phyloP scores from a whole-genome alignment of 2,888 invertebrate species.

The Noctuana brunneofusca region DNA sequence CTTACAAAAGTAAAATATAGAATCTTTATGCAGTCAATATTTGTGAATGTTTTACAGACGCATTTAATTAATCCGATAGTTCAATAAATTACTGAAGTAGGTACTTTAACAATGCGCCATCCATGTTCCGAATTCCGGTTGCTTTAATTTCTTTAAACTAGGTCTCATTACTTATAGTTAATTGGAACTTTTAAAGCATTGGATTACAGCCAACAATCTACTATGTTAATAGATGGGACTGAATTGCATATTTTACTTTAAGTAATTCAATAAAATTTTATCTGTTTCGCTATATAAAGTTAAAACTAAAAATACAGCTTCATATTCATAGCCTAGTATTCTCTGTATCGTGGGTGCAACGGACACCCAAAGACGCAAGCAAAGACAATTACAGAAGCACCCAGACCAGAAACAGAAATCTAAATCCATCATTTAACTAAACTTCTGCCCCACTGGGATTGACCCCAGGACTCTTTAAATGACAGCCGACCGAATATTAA shows the following conservation, averaged over 20 bases:
- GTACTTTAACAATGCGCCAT: conserved; percentile 18
- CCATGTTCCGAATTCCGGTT: conserved; percentile 26
- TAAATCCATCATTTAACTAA: too few relatives aligned
- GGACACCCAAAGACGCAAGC: too few relatives aligned
- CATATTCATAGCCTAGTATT: too few relatives aligned
- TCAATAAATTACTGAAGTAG: conserved; percentile 23
- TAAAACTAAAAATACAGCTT: too few relatives aligned
- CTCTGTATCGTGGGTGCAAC: too few relatives aligned
- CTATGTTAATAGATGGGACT: conserved; percentile 20
- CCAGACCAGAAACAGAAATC: too few relatives aligned
- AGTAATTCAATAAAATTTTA: too few relatives aligned
- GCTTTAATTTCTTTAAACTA: conserved; percentile 33
- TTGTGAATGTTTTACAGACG: conserved; percentile 8
- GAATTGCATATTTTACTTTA: conserved; percentile 14
- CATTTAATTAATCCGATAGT: conserved; percentile 27
- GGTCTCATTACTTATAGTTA: conserved; percentile 33
- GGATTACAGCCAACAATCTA: conserved; percentile 26
- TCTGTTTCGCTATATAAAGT: too few relatives aligned
- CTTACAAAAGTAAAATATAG: conserved; percentile 20
- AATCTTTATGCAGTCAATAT: conserved; percentile 1
- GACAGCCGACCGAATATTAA: not conserved
- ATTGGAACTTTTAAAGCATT: conserved; percentile 32
- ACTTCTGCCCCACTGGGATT: too few relatives aligned
- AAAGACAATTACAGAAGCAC: too few relatives aligned
- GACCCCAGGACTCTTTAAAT: too few relatives aligned